Conservation (phyloP, 2,888 invertebrate species). For the Neoitamus cyanurus region DNA sequence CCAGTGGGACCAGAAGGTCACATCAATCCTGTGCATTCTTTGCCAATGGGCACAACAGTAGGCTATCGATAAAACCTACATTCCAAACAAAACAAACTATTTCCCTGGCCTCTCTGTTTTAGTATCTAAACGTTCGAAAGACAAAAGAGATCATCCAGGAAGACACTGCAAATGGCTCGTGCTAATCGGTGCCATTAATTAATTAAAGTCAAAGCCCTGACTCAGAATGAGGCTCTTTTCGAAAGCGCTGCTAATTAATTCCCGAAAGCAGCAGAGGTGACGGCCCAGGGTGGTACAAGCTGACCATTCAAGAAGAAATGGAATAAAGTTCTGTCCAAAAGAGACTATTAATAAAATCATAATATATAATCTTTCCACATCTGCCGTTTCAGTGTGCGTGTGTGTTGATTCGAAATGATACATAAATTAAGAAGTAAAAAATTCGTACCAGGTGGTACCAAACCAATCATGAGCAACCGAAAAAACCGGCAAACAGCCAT, state of each 20-base stretch:
- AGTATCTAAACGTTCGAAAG: background rate
- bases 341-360: background rate
- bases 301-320: background rate
- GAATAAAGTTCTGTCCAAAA: background rate
- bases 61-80: background rate
- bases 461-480: background rate
- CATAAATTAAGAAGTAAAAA: background rate
- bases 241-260: slow-evolving; percentile 2
- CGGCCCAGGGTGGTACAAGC: background rate
- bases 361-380: slow-evolving; percentile 6
- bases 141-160: background rate
- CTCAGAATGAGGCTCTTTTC: background rate
- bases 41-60: background rate
- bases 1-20: background rate
- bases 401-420: background rate
- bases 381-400: background rate
- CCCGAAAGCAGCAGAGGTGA: background rate
- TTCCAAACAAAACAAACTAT: background rate
- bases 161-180: slow-evolving; percentile 3
- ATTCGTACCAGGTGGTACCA: slow-evolving; percentile 19
- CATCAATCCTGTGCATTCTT: background rate
- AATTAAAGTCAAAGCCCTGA: slow-evolving; percentile 37
- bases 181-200: slow-evolving; percentile 3
- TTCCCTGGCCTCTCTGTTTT: background rate
- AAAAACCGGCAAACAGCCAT: background rate